Percentiles rank a stretch among this genome's conserved stretches.
Evolutionary conservation across 2,797 vertebrate species (phyloP).

Genomic region (Propithecus perrieri): DNA sequence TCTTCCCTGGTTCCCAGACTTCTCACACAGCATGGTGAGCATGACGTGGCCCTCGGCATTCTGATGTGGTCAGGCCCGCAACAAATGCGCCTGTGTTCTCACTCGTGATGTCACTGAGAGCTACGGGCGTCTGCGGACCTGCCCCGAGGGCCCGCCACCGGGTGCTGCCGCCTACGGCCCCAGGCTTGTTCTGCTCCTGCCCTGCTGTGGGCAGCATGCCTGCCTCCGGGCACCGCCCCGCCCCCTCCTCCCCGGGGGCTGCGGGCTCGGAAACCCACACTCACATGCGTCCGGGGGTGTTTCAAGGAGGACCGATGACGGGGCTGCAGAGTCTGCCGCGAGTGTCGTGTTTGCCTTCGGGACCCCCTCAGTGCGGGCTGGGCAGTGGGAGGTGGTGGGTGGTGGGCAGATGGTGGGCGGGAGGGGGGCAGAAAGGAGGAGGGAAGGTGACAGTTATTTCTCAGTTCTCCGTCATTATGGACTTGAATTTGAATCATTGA

Average conservation of each 20-base stretch:
- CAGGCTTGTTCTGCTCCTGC: no score
- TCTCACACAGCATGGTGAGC: rapidly evolving
- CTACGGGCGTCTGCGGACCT: not conserved
- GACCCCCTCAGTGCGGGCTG: rapidly evolving
- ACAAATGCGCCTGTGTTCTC: not conserved
- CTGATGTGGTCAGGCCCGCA: rapidly evolving
- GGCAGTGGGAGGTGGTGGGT: not conserved
- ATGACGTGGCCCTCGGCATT: rapidly evolving
- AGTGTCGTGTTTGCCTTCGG: rapidly evolving
- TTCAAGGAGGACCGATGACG: not conserved
- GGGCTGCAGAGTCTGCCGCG: not conserved
- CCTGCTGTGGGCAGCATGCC: not conserved
- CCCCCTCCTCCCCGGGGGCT: not conserved
- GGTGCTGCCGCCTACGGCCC: not conserved
- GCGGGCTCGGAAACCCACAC: not conserved
- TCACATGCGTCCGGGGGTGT: rapidly evolving
- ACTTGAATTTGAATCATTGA: not conserved
- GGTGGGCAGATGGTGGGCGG: not conserved
- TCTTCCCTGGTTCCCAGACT: not conserved
- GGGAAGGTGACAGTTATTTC: not conserved
- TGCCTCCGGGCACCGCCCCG: not conserved
- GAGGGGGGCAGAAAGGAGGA: not conserved
- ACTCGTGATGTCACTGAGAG: not conserved
- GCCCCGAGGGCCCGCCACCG: not conserved
- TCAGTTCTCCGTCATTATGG: not conserved